Evolutionary conservation across 2,888 invertebrate species (phyloP).

Genomic region (Ophioninae sp.): DNA sequence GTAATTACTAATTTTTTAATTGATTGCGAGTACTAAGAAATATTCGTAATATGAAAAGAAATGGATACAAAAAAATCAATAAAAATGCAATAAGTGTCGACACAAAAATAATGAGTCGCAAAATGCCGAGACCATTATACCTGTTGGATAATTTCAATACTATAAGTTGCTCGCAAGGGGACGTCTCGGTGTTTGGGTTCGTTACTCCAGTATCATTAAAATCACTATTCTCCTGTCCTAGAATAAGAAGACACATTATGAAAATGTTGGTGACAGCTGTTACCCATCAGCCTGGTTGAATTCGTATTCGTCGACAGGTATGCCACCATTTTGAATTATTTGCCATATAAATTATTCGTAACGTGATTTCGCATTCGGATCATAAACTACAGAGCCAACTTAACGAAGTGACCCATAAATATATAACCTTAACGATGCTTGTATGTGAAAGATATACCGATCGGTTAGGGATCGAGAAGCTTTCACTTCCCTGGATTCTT

Average conservation of each 20-base stretch:
- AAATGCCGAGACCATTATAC: too few relatives aligned
- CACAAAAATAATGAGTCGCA: too few relatives aligned
- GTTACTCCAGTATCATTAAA: too few relatives aligned
- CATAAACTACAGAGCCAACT: conserved; percentile 1
- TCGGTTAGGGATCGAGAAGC: conserved; percentile 15
- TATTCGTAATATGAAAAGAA: too few relatives aligned
- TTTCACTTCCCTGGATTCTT: conserved; percentile 35
- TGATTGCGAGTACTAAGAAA: too few relatives aligned
- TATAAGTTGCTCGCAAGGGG: too few relatives aligned
- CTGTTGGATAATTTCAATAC: too few relatives aligned
- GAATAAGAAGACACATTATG: not conserved
- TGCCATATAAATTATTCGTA: not conserved
- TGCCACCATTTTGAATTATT: conserved; percentile 1
- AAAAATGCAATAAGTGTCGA: too few relatives aligned
- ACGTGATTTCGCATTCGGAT: not conserved
- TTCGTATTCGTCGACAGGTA: not conserved
- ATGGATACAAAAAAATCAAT: too few relatives aligned
- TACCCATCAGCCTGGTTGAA: not conserved
- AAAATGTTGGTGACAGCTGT: not conserved
- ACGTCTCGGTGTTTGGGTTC: too few relatives aligned
- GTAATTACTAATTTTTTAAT: too few relatives aligned
- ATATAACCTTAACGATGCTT: conserved; percentile 16
- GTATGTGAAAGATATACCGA: conserved; percentile 43
- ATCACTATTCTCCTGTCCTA: not conserved
- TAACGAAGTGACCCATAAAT: conserved; percentile 19